phyloP scores from a whole-genome alignment of 2,113 vertebrate species.

The Saccopteryx bilineata region DNA sequence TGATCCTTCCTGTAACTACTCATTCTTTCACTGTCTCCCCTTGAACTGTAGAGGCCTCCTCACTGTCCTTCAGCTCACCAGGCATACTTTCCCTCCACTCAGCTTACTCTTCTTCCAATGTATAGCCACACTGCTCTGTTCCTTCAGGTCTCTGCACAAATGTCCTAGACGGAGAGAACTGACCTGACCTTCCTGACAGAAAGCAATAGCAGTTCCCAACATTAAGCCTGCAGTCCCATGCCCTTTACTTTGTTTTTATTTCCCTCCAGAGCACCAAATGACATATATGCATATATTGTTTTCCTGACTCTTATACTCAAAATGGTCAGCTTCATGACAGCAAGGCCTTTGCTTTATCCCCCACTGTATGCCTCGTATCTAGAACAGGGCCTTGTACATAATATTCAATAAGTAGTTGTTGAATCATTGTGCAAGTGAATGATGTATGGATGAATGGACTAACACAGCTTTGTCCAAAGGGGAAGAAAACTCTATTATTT shows the following conservation, averaged over 20 bases:
- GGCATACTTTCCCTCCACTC: neutral
- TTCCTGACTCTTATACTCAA: neutral
- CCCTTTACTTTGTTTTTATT: neutral
- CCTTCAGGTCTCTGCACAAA: neutral
- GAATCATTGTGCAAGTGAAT: neutral
- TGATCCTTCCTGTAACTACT: neutral
- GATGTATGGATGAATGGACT: neutral
- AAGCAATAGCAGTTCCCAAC: neutral
- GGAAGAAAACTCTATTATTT: conserved; percentile 24
- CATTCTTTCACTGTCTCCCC: neutral
- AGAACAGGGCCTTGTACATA: neutral
- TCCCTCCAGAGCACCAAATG: neutral
- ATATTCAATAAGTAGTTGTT: neutral
- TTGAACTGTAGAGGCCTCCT: neutral
- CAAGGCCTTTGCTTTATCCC: neutral
- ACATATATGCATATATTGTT: neutral
- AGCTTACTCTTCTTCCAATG: neutral
- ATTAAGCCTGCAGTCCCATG: neutral
- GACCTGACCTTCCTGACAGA: neutral
- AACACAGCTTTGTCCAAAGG: conserved; percentile 19
- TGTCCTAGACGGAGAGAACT: neutral
- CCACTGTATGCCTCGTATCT: neutral
- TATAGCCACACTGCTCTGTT: neutral
- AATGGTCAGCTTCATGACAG: neutral
- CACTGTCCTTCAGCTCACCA: neutral